Base-by-base conservation (phyloP, 2,113 vertebrate species). In the Cyprinodon variegatus region DNA sequence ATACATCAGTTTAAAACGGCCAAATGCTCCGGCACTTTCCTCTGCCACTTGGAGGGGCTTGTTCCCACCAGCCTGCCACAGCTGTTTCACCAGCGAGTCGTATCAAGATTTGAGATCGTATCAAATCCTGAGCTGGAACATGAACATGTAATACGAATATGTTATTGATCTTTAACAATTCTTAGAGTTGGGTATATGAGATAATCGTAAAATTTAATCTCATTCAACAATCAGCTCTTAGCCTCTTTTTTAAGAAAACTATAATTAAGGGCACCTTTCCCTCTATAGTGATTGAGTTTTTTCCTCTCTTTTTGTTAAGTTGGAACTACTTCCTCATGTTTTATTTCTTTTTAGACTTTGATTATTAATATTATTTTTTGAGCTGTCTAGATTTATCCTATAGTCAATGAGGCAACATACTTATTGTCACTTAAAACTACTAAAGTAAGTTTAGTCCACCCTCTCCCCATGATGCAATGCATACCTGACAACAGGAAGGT, bases 51-150 rank as follows among this genome's bases (percentile, higher is more conserved):
- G 50, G n/a, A 57, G 50, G n/a, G 20, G 20, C n/a, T 57, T 57
- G 20, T 57, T 57, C 53, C 66, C 22, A 40, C 61, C 4, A 22
- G 66, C 78, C 61, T 41, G 40, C 65, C 38, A 40, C 61, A 20
- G 53, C 29, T 0, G 7, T 59, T 72, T 68, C 53, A 62, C 63
- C 41, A 70, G 38, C 0, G 4, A 71, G 41, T 3, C 0, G 45
- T 40, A 72, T 74, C 78, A 79, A 76, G 63, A 79, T 72, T 73
- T 70, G 66, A 76, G 75, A 61, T 81, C 41, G 81, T 74, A 81
- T 83, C 53, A 2, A 53, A 78, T 22, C 17, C 6, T 10, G 37
- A 45, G 46, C 64, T 72, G 63, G 68, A 43, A 53, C 40, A 11
- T 76, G 41, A 6, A 9, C 41, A 6, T 4, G 41, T 41, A 45